These are phyloP conservation scores for Andrena flavipes DNA, from an alignment of 2,888 invertebrate species.

Conservation along the genomic window DNA sequence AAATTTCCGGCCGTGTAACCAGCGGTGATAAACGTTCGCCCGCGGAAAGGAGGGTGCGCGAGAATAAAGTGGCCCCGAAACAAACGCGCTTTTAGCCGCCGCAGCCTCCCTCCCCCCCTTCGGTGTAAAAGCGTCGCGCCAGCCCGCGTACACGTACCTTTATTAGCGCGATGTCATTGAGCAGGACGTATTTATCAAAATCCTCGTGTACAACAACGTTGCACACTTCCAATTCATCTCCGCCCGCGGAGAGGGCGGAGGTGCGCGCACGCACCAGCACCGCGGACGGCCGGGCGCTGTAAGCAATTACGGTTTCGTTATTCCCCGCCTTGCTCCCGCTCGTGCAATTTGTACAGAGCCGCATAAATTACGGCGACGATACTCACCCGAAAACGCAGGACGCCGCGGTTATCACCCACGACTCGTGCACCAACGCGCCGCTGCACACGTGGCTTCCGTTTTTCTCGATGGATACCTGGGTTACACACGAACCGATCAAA, in stretches of 20 bases:
- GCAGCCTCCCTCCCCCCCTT: no score
- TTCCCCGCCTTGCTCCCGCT: not conserved
- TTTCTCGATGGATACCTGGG: conserved; percentile 73
- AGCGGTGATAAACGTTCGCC: conserved; percentile 22
- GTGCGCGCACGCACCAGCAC: conserved; percentile 50
- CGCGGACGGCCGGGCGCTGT: conserved; percentile 20
- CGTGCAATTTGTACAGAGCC: conserved; percentile 24
- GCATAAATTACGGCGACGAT: not conserved
- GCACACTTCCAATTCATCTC: conserved; percentile 60
- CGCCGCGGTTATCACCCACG: conserved; percentile 76
- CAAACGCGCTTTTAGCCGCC: conserved; percentile 16
- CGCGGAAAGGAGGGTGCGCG: not conserved
- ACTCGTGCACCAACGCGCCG: conserved; percentile 75
- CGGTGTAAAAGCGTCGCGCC: not conserved
- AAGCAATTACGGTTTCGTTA: conserved; percentile 39
- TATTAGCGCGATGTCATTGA: conserved; percentile 76
- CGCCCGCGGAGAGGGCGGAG: not conserved
- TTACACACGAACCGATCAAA: not conserved
- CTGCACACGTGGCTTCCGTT: conserved; percentile 73
- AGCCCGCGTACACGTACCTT: conserved; percentile 67
- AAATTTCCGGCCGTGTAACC: not conserved
- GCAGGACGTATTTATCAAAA: conserved; percentile 66
- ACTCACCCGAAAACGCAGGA: conserved; percentile 69
- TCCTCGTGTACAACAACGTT: conserved; percentile 70
- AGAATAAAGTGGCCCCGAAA: not conserved